Base-by-base conservation (phyloP, 1,140 invertebrate species). In the Caerostris darwini region DNA sequence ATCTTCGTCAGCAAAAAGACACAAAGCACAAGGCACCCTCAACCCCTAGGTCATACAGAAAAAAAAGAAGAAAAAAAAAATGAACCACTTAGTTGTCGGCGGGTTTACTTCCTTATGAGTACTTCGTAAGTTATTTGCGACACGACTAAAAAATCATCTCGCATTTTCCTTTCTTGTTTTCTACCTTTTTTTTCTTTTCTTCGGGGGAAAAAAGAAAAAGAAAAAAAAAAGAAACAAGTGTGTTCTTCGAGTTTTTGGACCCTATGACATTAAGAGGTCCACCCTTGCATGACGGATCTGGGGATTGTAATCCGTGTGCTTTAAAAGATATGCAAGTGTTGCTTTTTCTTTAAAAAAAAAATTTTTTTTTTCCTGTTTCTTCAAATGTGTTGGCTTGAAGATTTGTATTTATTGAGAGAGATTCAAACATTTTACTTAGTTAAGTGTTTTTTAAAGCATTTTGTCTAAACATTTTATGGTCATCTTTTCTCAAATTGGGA, bases 81-180 rank as follows among this genome's bases (percentile, higher is more conserved):
- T 83, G n/a, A 50, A 56, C 56, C 54, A 69, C 90, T 87, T 93
- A 87, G 92, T 87, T 57, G 90, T 92, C 71, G 92, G 61, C 56
- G 61, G n/a, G n/a, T 64, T 93, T 61, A 93, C 92, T 93, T 93
- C 92, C 92, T 93, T 93, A 93, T 93, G 92, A 71, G 82, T 54
- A 57, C 64, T 77, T 77, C 61, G 82, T 87, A 93, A 93, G 92
- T 93, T 93, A 93, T 93, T 87, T 93, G 81, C 59, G 92, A 87
- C 81, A 67, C 92, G 83, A 57, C 61, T 83, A 34, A 93, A 93
- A 92, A 93, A 93, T 93, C 92, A 93, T 87, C 92, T 87, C 59
- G 19, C 59, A 71, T 58, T 87, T 69, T 93, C 83, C 83, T 85
- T 59, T 58, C 59, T 92, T 89, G 53, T 69, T 53, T 54, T n/a